A percentile compares a stretch with the other conserved stretches of the same genome.
Evolutionary conservation across 2,797 vertebrate genomes (phyloP).

Genomic region (Myotis pilosus): DNA sequence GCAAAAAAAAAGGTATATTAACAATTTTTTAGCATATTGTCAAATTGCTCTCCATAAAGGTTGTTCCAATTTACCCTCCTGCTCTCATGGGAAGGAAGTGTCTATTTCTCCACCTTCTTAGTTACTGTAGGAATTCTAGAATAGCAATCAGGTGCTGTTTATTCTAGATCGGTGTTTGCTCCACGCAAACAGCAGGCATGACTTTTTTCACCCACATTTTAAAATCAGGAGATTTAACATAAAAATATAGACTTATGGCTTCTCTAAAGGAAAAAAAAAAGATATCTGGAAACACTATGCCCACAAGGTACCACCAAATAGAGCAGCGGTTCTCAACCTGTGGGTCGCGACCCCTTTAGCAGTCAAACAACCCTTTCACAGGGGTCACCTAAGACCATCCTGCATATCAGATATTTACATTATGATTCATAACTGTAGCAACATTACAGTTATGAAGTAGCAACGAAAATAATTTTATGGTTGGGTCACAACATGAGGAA

Average conservation of each 20-base stretch:
- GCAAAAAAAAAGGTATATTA: not conserved
- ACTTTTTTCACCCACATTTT: not conserved
- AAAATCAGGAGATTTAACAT: not conserved
- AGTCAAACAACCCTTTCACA: no score
- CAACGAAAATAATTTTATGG: no score
- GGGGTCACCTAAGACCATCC: no score
- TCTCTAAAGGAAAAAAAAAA: not conserved
- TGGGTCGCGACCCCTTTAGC: no score
- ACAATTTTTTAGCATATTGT: not conserved
- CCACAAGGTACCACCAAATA: not conserved
- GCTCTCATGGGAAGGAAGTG: not conserved
- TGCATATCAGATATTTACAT: no score
- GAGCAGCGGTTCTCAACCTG: not conserved
- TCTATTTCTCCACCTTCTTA: not conserved
- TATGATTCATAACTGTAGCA: no score
- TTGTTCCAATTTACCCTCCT: not conserved
- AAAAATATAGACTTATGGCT: not conserved
- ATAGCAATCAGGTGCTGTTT: not conserved
- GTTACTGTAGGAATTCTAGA: not conserved
- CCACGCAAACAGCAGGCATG: not conserved
- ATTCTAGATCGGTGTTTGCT: not conserved
- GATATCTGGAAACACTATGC: not conserved
- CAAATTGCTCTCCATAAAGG: not conserved
- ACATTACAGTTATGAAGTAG: no score
- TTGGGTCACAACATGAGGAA: no score